Evolutionary conservation across 2,797 vertebrate genomes (phyloP).

Genomic region (Phataginus tricuspis): DNA sequence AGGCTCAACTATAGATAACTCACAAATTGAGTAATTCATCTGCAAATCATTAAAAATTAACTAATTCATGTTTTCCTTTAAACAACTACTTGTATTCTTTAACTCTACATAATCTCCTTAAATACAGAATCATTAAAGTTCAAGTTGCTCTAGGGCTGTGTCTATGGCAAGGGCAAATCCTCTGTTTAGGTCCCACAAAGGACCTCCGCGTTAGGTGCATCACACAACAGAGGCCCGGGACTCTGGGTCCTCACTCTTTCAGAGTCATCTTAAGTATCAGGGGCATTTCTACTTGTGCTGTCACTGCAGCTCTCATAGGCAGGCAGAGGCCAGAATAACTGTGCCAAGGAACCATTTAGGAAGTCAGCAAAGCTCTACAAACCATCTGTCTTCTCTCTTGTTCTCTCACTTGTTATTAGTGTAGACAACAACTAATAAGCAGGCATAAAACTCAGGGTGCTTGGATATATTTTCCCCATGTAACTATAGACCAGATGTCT

Average conservation of each 20-base stretch:
- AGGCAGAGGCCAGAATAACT: constrained; percentile 50
- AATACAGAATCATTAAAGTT: constrained; percentile 19
- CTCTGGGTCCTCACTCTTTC: neutral
- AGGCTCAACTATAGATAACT: neutral
- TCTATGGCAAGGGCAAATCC: neutral
- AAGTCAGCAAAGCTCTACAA: constrained; percentile 77
- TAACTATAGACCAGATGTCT: constrained; percentile 79
- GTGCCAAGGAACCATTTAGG: constrained; percentile 69
- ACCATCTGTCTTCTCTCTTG: constrained; percentile 77
- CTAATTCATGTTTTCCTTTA: constrained; percentile 43
- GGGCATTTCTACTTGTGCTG: constrained; percentile 35
- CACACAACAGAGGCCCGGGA: neutral
- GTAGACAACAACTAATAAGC: constrained; percentile 78
- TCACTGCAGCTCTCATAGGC: constrained; percentile 35
- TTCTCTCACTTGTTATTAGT: constrained; percentile 75
- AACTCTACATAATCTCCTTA: neutral
- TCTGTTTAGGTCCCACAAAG: neutral
- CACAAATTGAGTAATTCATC: constrained; percentile 9
- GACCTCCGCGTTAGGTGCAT: neutral
- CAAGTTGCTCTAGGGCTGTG: neutral
- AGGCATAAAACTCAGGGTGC: constrained; percentile 74
- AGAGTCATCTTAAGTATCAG: constrained; percentile 41
- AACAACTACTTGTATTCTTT: neutral
- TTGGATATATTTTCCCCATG: constrained; percentile 69
- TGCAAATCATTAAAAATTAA: constrained; percentile 43